Evolutionary conservation across 2,888 invertebrate species (phyloP).

Genomic region (Euplagia quadripunctaria): DNA sequence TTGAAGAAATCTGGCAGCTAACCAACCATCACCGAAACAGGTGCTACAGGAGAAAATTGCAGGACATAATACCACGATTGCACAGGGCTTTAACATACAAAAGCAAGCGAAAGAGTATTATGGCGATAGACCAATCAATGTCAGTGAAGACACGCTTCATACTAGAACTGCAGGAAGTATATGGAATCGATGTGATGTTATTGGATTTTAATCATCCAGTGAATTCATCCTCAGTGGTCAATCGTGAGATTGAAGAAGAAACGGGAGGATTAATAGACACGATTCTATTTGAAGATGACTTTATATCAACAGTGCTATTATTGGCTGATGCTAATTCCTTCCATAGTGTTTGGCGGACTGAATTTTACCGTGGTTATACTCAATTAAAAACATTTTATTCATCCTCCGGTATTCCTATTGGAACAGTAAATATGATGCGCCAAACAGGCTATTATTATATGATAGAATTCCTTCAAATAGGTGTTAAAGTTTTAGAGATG

Average conservation of each 20-base stretch:
- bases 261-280: conserved; percentile 57
- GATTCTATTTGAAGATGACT: conserved; percentile 64
- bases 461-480: conserved; percentile 57
- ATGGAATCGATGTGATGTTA: conserved; percentile 59
- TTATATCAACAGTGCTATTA: conserved; percentile 61
- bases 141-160: conserved; percentile 62
- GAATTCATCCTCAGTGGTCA: conserved; percentile 57
- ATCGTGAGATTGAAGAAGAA: conserved; percentile 53
- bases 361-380: conserved; percentile 64
- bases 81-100: conserved; percentile 54
- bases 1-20: conserved; percentile 65
- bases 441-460: conserved; percentile 65
- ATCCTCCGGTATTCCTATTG: conserved; percentile 37
- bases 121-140: conserved; percentile 64
- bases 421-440: conserved; percentile 73
- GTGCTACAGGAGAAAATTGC: conserved; percentile 66
- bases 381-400: conserved; percentile 59
- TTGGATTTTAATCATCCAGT: conserved; percentile 61
- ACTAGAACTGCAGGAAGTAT: conserved; percentile 55
- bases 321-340: conserved; percentile 69
- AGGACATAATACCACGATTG: conserved; percentile 58
- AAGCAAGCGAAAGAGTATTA: conserved; percentile 59
- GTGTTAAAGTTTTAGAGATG: conserved; percentile 67
- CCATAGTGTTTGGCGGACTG: conserved; percentile 64
- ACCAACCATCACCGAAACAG: conserved; percentile 61